Base-by-base conservation (phyloP, 2,113 vertebrate species). In the Ciconia stormi region DNA sequence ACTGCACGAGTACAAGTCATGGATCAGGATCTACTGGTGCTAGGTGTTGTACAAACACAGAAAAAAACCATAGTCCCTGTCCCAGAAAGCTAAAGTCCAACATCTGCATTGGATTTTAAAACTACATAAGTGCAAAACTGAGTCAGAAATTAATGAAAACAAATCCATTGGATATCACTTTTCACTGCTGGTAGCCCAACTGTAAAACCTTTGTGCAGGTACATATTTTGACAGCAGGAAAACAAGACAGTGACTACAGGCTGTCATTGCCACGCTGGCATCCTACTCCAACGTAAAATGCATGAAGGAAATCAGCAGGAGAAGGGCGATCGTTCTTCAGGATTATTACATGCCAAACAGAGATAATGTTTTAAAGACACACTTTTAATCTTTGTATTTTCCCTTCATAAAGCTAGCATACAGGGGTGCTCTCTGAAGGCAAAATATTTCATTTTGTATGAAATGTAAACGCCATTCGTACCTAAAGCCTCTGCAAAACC, bases 71-170 rank as follows among this genome's bases (percentile, higher is more conserved):
- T 6, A 90, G 61, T 21, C 36, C 20, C 32, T 73, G 63, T 82
- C 62, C 32, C 82, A 83, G 67, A 66, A 82, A 97, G 78, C 78
- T 88, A 8, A 97, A 95, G 87, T 94, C 87, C 95, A 96, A 83
- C n/a, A 81, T 73, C 47, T 91, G 17, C 3, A 1, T 36, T 96
- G 55, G 44, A 49, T 86, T 74, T 73, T 81, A 86, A 89, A 90
- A 87, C 44, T 38, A 66, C 87, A 0, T 32, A 47, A 59, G 52
- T 82, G 56, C 47, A 82, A 82, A 93, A 78, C 8, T 46, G 61
- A 70, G 61, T 30, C 55, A 88, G 65, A 88, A 91, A 73, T 49
- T 8, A 66, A 26, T 72, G 52, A 87, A 80, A 92, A 71, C 23
- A 65, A 76, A 90, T 44, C 32, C 27, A 15, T 12, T 23, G 18